Evolutionary conservation across 2,888 invertebrate species (phyloP).

Genomic region (Folsomia manolachei): DNA sequence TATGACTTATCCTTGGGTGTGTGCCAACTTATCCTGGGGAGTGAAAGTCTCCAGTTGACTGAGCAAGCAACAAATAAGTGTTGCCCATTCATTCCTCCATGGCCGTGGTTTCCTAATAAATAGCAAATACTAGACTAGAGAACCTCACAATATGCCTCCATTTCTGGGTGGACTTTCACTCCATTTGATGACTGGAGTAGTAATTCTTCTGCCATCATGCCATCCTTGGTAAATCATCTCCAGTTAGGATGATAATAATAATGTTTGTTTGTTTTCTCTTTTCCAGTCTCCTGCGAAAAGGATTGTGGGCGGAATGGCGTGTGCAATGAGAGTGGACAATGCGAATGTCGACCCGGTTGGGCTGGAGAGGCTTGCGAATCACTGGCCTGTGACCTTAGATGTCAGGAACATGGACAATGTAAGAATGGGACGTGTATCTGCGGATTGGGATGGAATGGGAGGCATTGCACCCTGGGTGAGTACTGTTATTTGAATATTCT

Average conservation of each 20-base stretch:
- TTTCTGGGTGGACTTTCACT: too few species aligned
- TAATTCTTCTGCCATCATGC: too few species aligned
- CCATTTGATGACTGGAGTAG: too few species aligned
- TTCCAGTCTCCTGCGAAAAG: conserved; percentile 80
- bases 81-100: not conserved
- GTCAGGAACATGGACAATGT: conserved; percentile 93
- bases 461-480: conserved; percentile 93
- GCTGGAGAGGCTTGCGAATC: conserved; percentile 88
- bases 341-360: conserved; percentile 80
- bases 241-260: not conserved
- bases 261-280: conserved; percentile 29
- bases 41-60: not conserved
- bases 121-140: too few species aligned
- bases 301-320: conserved; percentile 93
- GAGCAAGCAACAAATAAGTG: not conserved
- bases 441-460: conserved; percentile 96
- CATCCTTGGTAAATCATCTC: not conserved
- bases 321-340: conserved; percentile 82
- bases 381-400: conserved; percentile 84
- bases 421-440: conserved; percentile 97
- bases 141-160: too few species aligned
- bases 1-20: conserved; percentile 21
- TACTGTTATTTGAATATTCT: too few species aligned
- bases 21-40: conserved; percentile 13
- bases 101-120: not conserved